Evolutionary conservation across 2,113 vertebrate species (phyloP), one percentile per base, ranked within the genome.

Genomic region (Cyrtonyx montezumae): DNA sequence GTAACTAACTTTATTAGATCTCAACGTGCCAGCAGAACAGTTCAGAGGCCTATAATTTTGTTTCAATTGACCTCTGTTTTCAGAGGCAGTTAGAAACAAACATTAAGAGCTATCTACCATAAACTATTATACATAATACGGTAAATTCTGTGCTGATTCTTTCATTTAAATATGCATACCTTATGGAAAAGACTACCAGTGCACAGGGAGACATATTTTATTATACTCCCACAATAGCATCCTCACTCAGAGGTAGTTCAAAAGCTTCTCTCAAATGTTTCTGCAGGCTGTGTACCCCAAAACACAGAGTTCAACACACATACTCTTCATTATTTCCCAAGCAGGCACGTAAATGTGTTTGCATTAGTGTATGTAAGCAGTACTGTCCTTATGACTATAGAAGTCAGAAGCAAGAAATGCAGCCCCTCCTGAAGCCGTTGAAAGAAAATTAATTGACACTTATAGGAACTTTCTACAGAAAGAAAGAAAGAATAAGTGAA

Each of bases 141-240:
- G 17, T 23, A 48, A 12, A 23, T 63, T 42, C n/a, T 42, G n/a
- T 2, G 0, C 16, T 2, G 5, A 79, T 61, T 65, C 32, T 48
- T 80, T 75, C 48, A 45, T 51, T 68, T 49, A 36, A 23, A 71
- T 13, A 76, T 16, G 40, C 2, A 9, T 22, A 63, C 3, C 21
- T 42, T 2, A 10, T 37, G 40, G 58, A 76, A 93, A 82, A 36
- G 78, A 87, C 62, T 3, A 46, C 8, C 20, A 79, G 26, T 40
- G 25, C 81, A 26, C 42, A 63, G 28, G 28, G 51, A 84, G 81
- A 56, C 56, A 34, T 28, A 22, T 16, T 32, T 84, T 66, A 70
- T 5, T 53, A 43, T 8, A 26, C 4, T 71, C 23, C 19, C 25
- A 66, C 0, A 0, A 78, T 2, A 34, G 7, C 1, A 0, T 56